Evolutionary conservation across 1,140 invertebrate species (phyloP), one percentile per base, ranked within the genome.

Genomic region (Meloidogyne chitwoodi): DNA sequence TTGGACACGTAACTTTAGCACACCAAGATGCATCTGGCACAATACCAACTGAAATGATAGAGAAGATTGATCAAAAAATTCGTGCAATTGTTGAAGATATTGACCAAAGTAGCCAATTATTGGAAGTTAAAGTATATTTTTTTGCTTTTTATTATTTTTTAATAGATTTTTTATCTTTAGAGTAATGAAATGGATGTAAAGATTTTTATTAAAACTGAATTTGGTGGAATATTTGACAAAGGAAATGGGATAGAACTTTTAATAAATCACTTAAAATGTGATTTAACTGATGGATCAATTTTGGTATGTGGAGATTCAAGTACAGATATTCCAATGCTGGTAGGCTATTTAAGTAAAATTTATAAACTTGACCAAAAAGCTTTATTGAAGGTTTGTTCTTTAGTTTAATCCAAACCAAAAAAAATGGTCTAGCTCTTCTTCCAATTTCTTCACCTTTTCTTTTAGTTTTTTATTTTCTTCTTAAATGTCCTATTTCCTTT

Each of bases 321-420:
- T n/a, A 87, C 86, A 29, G 85, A 86, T 66, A 56, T 86, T 22
- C 85, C 86, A n/a, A 87, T 86, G 86, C 68, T 86, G 26, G n/a
- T n/a, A n/a, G n/a, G n/a, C n/a, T n/a, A n/a, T n/a, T n/a, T n/a
- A n/a, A n/a, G n/a, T n/a, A n/a, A n/a, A n/a, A n/a, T n/a, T n/a
- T n/a, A n/a, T n/a, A n/a, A n/a, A n/a, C n/a, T n/a, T n/a, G n/a
- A n/a, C n/a, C n/a, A n/a, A n/a, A n/a, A n/a, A n/a, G n/a, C n/a
- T n/a, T n/a, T n/a, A n/a, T n/a, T n/a, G n/a, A n/a, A n/a, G n/a
- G n/a, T n/a, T n/a, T n/a, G n/a, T n/a, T n/a, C n/a, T n/a, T n/a
- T n/a, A n/a, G n/a, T n/a, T n/a, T n/a, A n/a, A n/a, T n/a, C n/a
- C n/a, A n/a, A n/a, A n/a, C n/a, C n/a, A n/a, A n/a, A n/a, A n/a